phyloP scores from a whole-genome alignment of 2,888 invertebrate genomes.

The Chirona hameri region DNA sequence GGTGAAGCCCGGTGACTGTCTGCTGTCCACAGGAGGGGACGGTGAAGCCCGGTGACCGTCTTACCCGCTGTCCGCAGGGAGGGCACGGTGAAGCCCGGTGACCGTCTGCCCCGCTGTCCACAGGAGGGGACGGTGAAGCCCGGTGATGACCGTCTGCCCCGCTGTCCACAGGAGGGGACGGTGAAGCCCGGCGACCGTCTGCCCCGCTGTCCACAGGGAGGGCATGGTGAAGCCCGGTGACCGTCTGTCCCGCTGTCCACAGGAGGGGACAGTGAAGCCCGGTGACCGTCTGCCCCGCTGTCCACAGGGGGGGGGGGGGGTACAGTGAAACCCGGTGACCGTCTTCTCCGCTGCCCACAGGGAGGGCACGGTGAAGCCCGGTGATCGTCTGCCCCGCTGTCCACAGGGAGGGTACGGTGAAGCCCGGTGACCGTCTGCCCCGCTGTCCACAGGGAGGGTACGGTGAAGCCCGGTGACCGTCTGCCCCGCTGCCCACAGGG shows the following conservation, averaged over 20 bases:
- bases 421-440: conserved; percentile 74
- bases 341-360: too few relatives aligned
- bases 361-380: conserved; percentile 65
- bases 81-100: conserved; percentile 69
- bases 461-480: conserved; percentile 74
- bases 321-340: too few relatives aligned
- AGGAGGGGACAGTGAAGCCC: too few relatives aligned
- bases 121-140: conserved; percentile 64
- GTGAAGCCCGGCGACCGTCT: conserved; percentile 80
- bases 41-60: conserved; percentile 76
- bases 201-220: conserved; percentile 34
- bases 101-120: conserved; percentile 62
- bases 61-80: conserved; percentile 50
- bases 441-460: conserved; percentile 48
- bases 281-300: too few relatives aligned
- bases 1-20: too few relatives aligned
- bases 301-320: too few relatives aligned
- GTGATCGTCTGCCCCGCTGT: conserved; percentile 63
- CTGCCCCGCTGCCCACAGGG: conserved; percentile 48
- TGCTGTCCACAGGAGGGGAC: conserved; percentile 49
- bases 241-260: too few relatives aligned
- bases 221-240: too few relatives aligned
- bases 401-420: conserved; percentile 55
- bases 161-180: conserved; percentile 49
- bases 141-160: neutral